phyloP scores from a whole-genome alignment of 2,888 invertebrate species.

The Drosophila rellima region DNA sequence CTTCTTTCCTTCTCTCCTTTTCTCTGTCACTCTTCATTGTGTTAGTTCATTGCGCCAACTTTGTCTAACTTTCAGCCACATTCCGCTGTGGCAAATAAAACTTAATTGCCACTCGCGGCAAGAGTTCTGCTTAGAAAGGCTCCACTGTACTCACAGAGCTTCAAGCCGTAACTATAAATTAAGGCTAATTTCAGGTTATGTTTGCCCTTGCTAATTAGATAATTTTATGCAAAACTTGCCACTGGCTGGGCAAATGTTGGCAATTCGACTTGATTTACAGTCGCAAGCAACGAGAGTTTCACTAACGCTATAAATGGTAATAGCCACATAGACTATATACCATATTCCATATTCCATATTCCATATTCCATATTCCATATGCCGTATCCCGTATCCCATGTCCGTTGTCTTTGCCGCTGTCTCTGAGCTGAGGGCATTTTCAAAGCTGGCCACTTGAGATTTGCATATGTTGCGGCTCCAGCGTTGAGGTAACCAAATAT shows the following conservation, averaged over 20 bases:
- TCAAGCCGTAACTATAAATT: slow-evolving; percentile 13
- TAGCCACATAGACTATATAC: slow-evolving; percentile 2
- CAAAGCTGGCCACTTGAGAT: slow-evolving; percentile 21
- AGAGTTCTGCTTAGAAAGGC: slow-evolving; percentile 13
- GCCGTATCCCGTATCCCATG: no score
- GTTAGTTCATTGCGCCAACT: neutral
- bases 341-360: slow-evolving; percentile 4
- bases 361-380: slow-evolving; percentile 18
- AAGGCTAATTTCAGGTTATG: slow-evolving; percentile 11
- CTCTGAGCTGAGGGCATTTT: neutral
- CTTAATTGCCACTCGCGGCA: slow-evolving; percentile 7
- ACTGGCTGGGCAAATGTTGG: neutral
- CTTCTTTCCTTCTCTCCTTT: neutral
- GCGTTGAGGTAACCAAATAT: slow-evolving; percentile 50
- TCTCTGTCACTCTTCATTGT: no score
- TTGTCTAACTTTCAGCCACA: neutral
- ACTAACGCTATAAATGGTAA: slow-evolving; percentile 34
- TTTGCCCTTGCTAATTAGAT: slow-evolving; percentile 6
- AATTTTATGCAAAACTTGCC: slow-evolving; percentile 15
- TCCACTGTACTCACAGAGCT: neutral
- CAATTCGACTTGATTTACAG: slow-evolving; percentile 14
- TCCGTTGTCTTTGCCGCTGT: slow-evolving; percentile 8
- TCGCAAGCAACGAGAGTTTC: neutral
- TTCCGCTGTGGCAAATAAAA: slow-evolving; percentile 1
- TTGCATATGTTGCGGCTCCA: slow-evolving; percentile 53